Percentiles rank a stretch among this genome's conserved stretches.
Evolutionary conservation across 2,888 invertebrate species (phyloP).

Genomic region (Phalera bucephala): DNA sequence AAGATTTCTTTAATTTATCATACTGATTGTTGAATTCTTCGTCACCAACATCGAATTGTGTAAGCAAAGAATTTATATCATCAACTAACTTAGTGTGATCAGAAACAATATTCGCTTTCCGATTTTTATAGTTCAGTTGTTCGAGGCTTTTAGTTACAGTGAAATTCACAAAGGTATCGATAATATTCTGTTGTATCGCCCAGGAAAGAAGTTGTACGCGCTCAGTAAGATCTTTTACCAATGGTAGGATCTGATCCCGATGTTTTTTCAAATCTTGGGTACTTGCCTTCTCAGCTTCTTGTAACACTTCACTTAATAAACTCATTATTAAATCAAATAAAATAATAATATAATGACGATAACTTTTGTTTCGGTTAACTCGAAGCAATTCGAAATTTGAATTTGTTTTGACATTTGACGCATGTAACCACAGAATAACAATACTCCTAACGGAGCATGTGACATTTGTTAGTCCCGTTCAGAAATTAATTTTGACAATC

Average conservation of each 20-base stretch:
- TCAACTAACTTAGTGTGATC: conserved; percentile 47
- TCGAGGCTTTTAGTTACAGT: conserved; percentile 67
- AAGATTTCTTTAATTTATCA: conserved; percentile 48
- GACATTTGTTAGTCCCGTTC: neutral
- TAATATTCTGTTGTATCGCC: conserved; percentile 66
- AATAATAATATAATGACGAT: neutral
- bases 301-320: conserved; percentile 62
- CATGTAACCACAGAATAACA: too few species aligned
- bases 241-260: conserved; percentile 52
- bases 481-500: neutral
- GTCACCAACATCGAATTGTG: conserved; percentile 43
- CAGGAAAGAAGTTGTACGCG: conserved; percentile 65
- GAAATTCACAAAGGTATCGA: conserved; percentile 63
- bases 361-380: conserved; percentile 25
- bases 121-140: conserved; percentile 65
- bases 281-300: conserved; percentile 61
- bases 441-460: too few species aligned
- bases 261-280: conserved; percentile 57
- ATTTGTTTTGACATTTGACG: conserved; percentile 14
- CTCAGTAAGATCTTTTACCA: conserved; percentile 60
- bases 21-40: conserved; percentile 53
- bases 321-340: conserved; percentile 46
- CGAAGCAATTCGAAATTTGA: conserved; percentile 16
- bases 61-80: conserved; percentile 39
- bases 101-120: conserved; percentile 54